Base-by-base conservation (phyloP, 1,140 invertebrate genomes). In the Atta cephalotes region DNA sequence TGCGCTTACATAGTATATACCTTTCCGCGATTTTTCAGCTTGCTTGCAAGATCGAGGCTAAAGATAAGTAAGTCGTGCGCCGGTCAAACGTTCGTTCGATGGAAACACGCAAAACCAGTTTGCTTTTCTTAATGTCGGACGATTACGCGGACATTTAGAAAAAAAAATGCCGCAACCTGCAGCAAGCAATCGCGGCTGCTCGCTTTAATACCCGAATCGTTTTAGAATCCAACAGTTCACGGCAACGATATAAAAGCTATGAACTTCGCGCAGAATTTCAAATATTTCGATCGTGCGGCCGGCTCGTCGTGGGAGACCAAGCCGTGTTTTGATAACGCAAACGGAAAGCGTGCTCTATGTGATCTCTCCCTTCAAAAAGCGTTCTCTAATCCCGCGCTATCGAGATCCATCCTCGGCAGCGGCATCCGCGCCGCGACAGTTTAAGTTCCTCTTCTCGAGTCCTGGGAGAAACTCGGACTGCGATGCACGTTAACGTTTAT, bases 401-500 rank as follows among this genome's bases (percentile, higher is more conserved):
- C 77, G 62, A 51, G 62, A 25, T 49, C 21, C 66, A 39, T 25
- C 14, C 21, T 70, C 77, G 31, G 31, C 56, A 16, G 21, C 66
- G 77, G 53, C 74, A 25, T 31, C 28, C 39, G 56, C n/a, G 51
- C 49, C 63, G 70, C 71, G 56, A 2, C 28, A 84, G 28, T 53
- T 88, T 85, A 58, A 53, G 82, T 31, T 66, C 49, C 65, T 89
- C 79, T 87, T 89, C 68, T 14, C n/a, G 18, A n/a, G 21, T 56
- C 12, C 28, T 14, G 56, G 68, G 81, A 79, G 79, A 72, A 51
- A 72, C 18, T 35, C 71, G 85, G 35, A 76, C 56, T 31, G 63
- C 78, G 80, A 49, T 66, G 68, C 82, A 89, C 68, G 87, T 91
- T 89, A 89, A 87, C 71, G 88, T 90, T 91, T 92, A 91, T 89